Evolutionary conservation across 2,888 invertebrate species (phyloP), one percentile per base, ranked within the genome.

Genomic region (Dryobota labecula): DNA sequence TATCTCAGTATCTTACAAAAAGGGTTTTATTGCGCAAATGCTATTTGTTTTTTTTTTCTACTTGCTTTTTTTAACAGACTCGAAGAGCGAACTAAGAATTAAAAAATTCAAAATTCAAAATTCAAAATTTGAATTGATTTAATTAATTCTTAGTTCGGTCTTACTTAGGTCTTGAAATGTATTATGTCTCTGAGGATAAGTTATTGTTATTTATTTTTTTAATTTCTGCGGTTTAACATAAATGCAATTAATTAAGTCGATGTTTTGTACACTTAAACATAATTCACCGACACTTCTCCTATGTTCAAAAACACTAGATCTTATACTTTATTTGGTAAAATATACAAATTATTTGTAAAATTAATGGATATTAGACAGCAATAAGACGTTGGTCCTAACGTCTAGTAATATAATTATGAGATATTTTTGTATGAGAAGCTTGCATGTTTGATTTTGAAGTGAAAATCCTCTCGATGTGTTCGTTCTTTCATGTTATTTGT

Each of bases 381-480:
- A 87, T 87, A 87, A 87, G 78, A 18, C 61, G 70, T 78, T 57
- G 24, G 47, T 68, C 66, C 75, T 80, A 84, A 84, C 87, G 87
- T 88, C 62, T 86, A 84, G 64, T 86, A 70, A 86, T 87, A 84
- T 88, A 86, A 82, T 84, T 87, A 87, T 81, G 83, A 81, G 78
- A 86, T 91, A 91, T 91, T 91, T 91, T 91, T 91, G 87, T 91
- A 91, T 80, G 84, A 77, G 74, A 78, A 67, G 86, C 87, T 88
- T 87, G 86, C 84, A 86, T 79, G 77, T 84, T 75, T 73, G 74
- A 76, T 87, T 90, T 84, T 67, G 61, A 73, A 73, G 63, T 79
- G 70, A 69, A 69, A 81, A 83, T 77, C 73, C 74, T 80, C 63
- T 83, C 45, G 58, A 83, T 84, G 80, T 83, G 74, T 87, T 84